Base-by-base conservation (phyloP, 2,888 invertebrate genomes). In the Leucania comma region DNA sequence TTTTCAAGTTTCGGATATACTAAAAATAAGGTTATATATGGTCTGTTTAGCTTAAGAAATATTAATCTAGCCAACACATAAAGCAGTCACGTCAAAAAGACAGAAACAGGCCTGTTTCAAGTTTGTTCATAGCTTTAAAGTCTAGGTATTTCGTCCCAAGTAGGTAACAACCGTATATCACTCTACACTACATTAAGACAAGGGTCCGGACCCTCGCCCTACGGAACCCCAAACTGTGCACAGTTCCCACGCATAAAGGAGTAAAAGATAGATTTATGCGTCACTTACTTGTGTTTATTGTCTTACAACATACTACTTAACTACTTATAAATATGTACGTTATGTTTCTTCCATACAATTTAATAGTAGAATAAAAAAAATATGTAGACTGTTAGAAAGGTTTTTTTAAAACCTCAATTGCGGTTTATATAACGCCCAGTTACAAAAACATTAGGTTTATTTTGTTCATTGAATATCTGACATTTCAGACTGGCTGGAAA, bases 241-340 rank as follows among this genome's bases (percentile, higher is more conserved):
- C 71, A 50, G 57, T 80, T 77, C 77, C 77, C 80, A 82, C 82
- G 82, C 74, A 72, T 77, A 77, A 68, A 75, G 68, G 70, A 80
- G 80, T 78, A 80, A 82, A 80, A 78, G 72, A 77, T 70, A 80
- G 69, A 82, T 82, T 82, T 75, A 80, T 82, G 68, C 70, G 74
- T 82, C 68, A 78, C 83, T 82, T 78, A 71, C 72, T 72, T 73
- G 59, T 82, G 64, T 82, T 82, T 82, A 82, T 82, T 75, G 80
- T 82, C 78, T 78, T 60, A 59, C 56, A 67, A 63, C 56, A 80
- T 51, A 78, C 72, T 77, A 70, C 77, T 61, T 51, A 54, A 67
- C 60, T 57, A 42, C 68, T 57, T 68, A 68, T 51, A 46, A 22
- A 54, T 64, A 63, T 38, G 26, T 61, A 59, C 20, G 38, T 22